These are phyloP conservation scores for Bungarus multicinctus DNA, from an alignment of 2,113 vertebrate species.

Conservation along the genomic window DNA sequence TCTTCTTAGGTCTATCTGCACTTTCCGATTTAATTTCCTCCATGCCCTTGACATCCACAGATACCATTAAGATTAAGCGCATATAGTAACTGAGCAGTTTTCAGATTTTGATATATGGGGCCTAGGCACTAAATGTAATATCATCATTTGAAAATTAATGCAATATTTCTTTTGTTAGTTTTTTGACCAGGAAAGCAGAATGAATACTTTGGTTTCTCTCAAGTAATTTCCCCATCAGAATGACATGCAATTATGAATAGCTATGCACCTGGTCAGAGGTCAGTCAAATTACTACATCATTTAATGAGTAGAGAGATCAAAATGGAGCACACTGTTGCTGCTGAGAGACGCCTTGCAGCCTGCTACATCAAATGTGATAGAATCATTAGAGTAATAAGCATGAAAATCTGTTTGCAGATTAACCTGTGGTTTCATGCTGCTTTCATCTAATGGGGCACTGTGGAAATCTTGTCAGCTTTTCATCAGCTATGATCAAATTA, in stretches of 20 bases:
- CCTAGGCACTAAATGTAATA: conserved; percentile 92
- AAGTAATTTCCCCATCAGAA: conserved; percentile 82
- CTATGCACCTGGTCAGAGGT: conserved; percentile 90
- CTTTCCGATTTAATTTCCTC: conserved; percentile 99
- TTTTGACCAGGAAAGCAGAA: conserved; percentile 72
- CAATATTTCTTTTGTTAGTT: conserved; percentile 97
- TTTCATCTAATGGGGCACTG: conserved; percentile 86
- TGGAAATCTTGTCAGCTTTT: conserved; percentile 83
- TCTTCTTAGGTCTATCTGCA: conserved; percentile 99
- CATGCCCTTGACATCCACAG: conserved; percentile 99
- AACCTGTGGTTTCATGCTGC: conserved; percentile 82
- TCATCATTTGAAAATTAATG: conserved; percentile 99
- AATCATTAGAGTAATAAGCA: conserved; percentile 99
- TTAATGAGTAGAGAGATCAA: conserved; percentile 89
- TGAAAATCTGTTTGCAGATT: conserved; percentile 98
- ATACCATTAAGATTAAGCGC: conserved; percentile 99
- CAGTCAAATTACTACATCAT: conserved; percentile 96
- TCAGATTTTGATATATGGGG: conserved; percentile 92
- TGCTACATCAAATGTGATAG: conserved; percentile 91
- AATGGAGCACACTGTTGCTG: conserved; percentile 79
- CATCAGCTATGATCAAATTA: conserved; percentile 86
- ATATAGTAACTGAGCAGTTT: conserved; percentile 93
- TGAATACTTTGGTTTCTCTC: conserved; percentile 75
- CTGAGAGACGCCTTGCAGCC: conserved; percentile 79
- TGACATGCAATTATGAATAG: conserved; percentile 93